These are phyloP conservation scores for Nasonovia ribisnigri DNA, from an alignment of 2,888 invertebrate species.

Conservation along the genomic window DNA sequence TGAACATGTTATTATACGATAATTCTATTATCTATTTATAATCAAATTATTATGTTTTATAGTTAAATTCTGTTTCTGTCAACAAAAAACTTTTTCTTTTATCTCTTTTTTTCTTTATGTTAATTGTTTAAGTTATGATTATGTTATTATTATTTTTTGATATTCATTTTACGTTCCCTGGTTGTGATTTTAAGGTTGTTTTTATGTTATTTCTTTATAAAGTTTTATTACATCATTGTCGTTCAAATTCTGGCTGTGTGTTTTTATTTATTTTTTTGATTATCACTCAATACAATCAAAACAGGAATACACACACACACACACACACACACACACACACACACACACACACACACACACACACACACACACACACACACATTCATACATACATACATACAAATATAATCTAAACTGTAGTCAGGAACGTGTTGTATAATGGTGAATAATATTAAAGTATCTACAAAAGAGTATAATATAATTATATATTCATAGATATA, in stretches of 20 bases:
- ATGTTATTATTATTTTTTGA: constrained; percentile 51
- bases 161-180: constrained; percentile 62
- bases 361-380: background rate
- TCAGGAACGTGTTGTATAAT: background rate
- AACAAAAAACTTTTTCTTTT: background rate
- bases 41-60: constrained; percentile 39
- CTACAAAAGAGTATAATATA: background rate
- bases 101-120: background rate
- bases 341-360: background rate
- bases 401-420: background rate
- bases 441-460: background rate
- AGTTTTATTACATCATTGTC: constrained; percentile 63
- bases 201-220: constrained; percentile 62
- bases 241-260: constrained; percentile 46
- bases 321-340: background rate
- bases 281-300: background rate
- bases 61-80: constrained; percentile 30
- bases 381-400: background rate
- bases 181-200: constrained; percentile 64
- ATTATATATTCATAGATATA: background rate
- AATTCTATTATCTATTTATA: constrained; percentile 62
- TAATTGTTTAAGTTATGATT: constrained; percentile 11
- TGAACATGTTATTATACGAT: constrained; percentile 54
- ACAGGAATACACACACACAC: background rate
- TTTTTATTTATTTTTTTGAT: background rate